phyloP scores from a whole-genome alignment of 2,888 invertebrate genomes.

The Ichneumoninae sp. region DNA sequence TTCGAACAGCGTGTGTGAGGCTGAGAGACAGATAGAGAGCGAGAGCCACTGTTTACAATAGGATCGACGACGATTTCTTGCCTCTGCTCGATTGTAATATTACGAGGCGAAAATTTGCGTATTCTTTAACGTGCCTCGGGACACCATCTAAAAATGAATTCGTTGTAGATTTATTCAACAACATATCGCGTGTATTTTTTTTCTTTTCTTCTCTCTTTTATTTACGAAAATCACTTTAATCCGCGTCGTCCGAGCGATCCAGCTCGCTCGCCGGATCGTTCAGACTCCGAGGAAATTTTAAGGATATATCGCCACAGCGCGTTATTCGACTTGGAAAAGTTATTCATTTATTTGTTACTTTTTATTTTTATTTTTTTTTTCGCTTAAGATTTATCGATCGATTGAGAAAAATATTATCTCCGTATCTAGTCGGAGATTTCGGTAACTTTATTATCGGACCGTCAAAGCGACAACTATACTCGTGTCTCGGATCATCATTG shows the following conservation, averaged over 20 bases:
- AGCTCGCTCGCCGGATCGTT: constrained; percentile 37
- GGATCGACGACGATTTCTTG: constrained; percentile 9
- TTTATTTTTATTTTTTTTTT: neutral
- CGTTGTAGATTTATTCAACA: constrained; percentile 64
- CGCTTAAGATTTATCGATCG: constrained; percentile 61
- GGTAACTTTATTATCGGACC: constrained; percentile 35
- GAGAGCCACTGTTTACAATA: neutral
- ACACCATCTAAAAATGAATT: constrained; percentile 60
- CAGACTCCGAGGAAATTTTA: constrained; percentile 33
- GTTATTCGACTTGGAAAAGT: constrained; percentile 53
- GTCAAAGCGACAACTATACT: constrained; percentile 53
- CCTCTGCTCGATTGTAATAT: constrained; percentile 18
- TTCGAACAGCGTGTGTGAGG: constrained; percentile 14
- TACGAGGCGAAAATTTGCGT: constrained; percentile 29
- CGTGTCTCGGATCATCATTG: constrained; percentile 42
- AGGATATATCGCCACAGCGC: constrained; percentile 31
- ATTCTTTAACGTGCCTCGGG: constrained; percentile 47
- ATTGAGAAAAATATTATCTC: constrained; percentile 64
- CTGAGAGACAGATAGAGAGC: neutral
- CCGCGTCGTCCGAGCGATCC: constrained; percentile 20
- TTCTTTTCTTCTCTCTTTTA: constrained; percentile 44
- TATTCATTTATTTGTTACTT: constrained; percentile 27
- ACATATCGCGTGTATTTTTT: constrained; percentile 54
- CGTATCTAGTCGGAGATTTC: constrained; percentile 47
- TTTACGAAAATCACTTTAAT: constrained; percentile 57